Conservation (phyloP, 1,140 invertebrate genomes). For the Rhyacophila brunnea region DNA sequence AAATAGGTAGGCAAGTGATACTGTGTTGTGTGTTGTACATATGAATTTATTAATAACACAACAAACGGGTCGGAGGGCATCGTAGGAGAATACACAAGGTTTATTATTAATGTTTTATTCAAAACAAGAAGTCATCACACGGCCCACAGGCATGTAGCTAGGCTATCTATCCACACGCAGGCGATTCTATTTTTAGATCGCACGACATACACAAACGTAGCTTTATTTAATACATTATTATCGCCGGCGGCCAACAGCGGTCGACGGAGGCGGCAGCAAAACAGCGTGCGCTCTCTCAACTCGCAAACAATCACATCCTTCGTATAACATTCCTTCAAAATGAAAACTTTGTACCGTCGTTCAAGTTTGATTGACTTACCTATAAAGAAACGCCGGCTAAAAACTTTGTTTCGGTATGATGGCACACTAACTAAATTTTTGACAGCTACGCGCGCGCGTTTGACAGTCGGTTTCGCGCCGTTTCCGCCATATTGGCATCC, state of each 20-base stretch:
- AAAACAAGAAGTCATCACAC: slow-evolving; percentile 12
- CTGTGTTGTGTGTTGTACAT: no score
- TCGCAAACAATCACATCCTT: not conserved
- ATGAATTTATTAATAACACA: no score
- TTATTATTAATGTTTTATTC: slow-evolving; percentile 1
- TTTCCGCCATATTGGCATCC: slow-evolving; percentile 18
- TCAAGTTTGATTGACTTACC: slow-evolving; percentile 7
- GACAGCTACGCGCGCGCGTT: slow-evolving; percentile 6
- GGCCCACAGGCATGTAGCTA: slow-evolving; percentile 11
- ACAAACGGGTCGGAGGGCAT: no score
- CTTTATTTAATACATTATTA: slow-evolving; percentile 23
- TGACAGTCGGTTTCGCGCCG: slow-evolving; percentile 5
- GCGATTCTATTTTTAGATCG: slow-evolving; percentile 23
- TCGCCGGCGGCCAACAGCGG: slow-evolving; percentile 4
- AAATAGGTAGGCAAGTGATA: no score
- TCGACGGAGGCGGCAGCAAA: not conserved
- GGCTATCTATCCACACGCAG: slow-evolving; percentile 16
- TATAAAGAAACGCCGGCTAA: not conserved
- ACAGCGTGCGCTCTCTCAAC: not conserved
- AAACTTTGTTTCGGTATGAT: slow-evolving; percentile 2
- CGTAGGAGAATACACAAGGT: no score
- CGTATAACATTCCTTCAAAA: slow-evolving; percentile 16
- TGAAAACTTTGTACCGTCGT: not conserved
- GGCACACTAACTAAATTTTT: slow-evolving; percentile 8
- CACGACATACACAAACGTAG: slow-evolving; percentile 24